These are phyloP conservation scores for Conomelus anceps DNA, from an alignment of 2,888 invertebrate genomes.

Conservation along the genomic window DNA sequence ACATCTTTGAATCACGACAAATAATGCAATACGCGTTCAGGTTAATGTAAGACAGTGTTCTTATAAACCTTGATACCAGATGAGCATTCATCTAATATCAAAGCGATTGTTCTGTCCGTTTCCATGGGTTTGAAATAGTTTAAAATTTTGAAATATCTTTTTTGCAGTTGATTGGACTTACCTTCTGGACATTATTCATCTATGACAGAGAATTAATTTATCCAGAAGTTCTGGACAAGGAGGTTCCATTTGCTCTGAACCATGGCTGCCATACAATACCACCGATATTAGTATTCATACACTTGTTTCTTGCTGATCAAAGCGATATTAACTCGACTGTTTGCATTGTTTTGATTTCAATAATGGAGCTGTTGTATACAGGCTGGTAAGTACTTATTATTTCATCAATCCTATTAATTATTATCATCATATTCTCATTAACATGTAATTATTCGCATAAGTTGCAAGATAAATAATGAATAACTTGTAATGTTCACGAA, in stretches of 20 bases:
- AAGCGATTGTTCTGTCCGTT: too few relatives aligned
- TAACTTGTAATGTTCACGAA: too few relatives aligned
- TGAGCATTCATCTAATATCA: too few relatives aligned
- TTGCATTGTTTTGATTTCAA: not conserved
- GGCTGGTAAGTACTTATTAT: not conserved
- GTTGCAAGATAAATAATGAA: too few relatives aligned
- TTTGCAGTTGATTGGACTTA: slow-evolving; percentile 47
- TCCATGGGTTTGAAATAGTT: too few relatives aligned
- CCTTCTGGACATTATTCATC: slow-evolving; percentile 51
- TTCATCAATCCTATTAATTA: too few relatives aligned
- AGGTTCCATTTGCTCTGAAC: slow-evolving; percentile 52
- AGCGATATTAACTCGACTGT: not conserved
- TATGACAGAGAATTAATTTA: slow-evolving; percentile 52
- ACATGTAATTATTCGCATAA: too few relatives aligned
- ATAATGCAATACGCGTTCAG: too few relatives aligned
- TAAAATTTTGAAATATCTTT: not conserved
- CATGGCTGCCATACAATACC: slow-evolving; percentile 53
- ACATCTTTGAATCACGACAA: too few relatives aligned
- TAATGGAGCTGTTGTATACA: not conserved
- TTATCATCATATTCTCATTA: too few relatives aligned
- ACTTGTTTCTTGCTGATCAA: not conserved
- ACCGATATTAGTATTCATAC: not conserved
- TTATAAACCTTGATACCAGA: too few relatives aligned
- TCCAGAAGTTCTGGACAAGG: slow-evolving; percentile 46
- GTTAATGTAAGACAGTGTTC: too few relatives aligned